Percentiles rank a stretch among this genome's conserved stretches.
phyloP scores from a whole-genome alignment of 2,888 invertebrate genomes.

The Dascillus cervinus region DNA sequence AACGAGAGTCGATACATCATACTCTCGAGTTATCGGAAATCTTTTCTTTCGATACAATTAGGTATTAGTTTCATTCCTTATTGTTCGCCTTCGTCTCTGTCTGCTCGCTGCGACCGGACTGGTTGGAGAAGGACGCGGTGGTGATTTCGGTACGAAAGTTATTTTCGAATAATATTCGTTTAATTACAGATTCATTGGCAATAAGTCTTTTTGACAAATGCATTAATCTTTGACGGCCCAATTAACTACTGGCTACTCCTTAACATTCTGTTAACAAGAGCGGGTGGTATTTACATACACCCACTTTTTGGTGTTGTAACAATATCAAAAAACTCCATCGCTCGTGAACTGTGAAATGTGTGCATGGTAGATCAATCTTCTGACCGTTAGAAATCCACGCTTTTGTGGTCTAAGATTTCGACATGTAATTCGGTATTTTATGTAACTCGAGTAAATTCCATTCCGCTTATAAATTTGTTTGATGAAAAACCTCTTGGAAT shows the following conservation, averaged over 20 bases:
- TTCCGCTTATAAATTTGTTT: no score
- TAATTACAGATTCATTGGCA: conserved; percentile 30
- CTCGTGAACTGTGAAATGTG: no score
- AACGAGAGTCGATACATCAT: conserved; percentile 12
- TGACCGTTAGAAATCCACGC: no score
- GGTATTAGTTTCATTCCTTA: neutral
- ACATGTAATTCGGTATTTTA: no score
- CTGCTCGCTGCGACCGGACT: no score
- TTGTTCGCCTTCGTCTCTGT: no score
- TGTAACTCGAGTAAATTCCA: no score
- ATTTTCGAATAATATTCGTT: conserved; percentile 12
- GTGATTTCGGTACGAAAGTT: neutral
- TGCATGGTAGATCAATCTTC: no score
- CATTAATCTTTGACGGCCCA: conserved; percentile 29
- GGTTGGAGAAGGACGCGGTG: no score
- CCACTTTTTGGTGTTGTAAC: conserved; percentile 13
- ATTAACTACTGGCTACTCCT: conserved; percentile 21
- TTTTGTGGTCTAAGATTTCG: no score
- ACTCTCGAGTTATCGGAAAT: conserved; percentile 10
- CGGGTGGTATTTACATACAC: conserved; percentile 24
- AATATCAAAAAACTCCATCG: no score
- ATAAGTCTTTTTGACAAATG: conserved; percentile 32
- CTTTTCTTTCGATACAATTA: conserved; percentile 2
- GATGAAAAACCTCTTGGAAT: no score
- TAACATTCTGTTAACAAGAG: conserved; percentile 16